phyloP scores from a whole-genome alignment of 2,797 vertebrate genomes.

The Rhynchonycteris naso region DNA sequence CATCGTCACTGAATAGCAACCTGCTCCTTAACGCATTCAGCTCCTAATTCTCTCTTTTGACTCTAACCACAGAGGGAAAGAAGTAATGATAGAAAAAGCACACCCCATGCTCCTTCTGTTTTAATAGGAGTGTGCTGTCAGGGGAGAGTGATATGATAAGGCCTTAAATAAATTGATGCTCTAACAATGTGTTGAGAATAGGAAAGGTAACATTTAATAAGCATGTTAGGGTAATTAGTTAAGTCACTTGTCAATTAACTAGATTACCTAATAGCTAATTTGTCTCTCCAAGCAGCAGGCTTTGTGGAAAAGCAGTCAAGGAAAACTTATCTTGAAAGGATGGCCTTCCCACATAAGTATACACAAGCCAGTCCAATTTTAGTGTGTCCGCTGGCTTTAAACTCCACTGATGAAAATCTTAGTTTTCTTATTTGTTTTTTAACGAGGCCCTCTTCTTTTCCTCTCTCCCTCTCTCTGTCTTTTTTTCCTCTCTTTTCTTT shows the following conservation, averaged over 20 bases:
- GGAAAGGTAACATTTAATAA: constrained; percentile 78
- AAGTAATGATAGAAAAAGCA: background rate
- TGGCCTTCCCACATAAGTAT: background rate
- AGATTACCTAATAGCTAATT: constrained; percentile 75
- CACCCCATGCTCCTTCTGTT: background rate
- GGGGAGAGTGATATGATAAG: constrained; percentile 44
- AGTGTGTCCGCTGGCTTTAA: background rate
- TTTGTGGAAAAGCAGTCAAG: constrained; percentile 68
- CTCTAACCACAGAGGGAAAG: constrained; percentile 48
- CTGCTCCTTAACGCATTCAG: rapidly evolving
- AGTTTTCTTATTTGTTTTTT: background rate
- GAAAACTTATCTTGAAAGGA: constrained; percentile 39
- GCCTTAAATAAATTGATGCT: constrained; percentile 41
- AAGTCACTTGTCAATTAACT: constrained; percentile 80
- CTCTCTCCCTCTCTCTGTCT: rapidly evolving
- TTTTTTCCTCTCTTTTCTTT: rapidly evolving
- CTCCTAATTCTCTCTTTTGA: constrained; percentile 24
- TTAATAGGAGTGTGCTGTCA: background rate
- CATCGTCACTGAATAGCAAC: background rate
- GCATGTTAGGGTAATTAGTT: constrained; percentile 76
- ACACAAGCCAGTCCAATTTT: background rate
- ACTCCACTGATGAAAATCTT: rapidly evolving
- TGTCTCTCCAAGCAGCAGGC: constrained; percentile 66
- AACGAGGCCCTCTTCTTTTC: background rate
- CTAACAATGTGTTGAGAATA: constrained; percentile 57